phyloP scores from a whole-genome alignment of 2,888 invertebrate genomes.

The Ephialtes manifestator region DNA sequence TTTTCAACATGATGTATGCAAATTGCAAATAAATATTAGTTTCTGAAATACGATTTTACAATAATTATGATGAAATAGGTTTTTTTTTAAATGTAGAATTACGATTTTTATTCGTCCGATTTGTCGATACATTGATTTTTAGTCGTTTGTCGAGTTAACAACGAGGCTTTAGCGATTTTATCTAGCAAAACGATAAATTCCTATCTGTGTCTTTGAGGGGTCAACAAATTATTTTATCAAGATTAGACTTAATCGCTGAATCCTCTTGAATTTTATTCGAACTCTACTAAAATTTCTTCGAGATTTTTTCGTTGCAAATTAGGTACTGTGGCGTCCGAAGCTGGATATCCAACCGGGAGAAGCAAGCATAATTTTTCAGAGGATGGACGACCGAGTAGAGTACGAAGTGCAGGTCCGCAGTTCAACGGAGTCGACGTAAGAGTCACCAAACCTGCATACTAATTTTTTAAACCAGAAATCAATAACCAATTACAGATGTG shows the following conservation, averaged over 20 bases:
- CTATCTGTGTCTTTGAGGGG: not conserved
- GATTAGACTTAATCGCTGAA: not conserved
- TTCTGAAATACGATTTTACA: slow-evolving; percentile 76
- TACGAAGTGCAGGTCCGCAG: slow-evolving; percentile 93
- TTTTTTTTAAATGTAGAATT: slow-evolving; percentile 1
- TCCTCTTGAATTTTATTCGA: slow-evolving; percentile 44
- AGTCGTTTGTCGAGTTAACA: not conserved
- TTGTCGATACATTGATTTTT: slow-evolving; percentile 4
- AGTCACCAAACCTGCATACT: slow-evolving; percentile 95
- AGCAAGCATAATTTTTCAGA: slow-evolving; percentile 94
- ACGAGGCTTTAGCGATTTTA: not conserved
- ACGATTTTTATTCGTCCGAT: slow-evolving; percentile 31
- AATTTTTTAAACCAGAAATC: slow-evolving; percentile 74
- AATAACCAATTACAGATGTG: not conserved
- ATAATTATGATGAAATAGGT: slow-evolving; percentile 19
- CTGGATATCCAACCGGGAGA: slow-evolving; percentile 95
- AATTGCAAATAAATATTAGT: slow-evolving; percentile 83
- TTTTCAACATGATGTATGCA: slow-evolving; percentile 83
- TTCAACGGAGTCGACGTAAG: slow-evolving; percentile 96
- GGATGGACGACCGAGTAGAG: slow-evolving; percentile 91
- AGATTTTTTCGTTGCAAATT: slow-evolving; percentile 91
- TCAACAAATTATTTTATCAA: not conserved
- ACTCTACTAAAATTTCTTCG: slow-evolving; percentile 91
- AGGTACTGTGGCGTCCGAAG: slow-evolving; percentile 92
- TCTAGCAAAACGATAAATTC: slow-evolving; percentile 6